These are phyloP conservation scores for Daktulosphaira vitifoliae DNA, from an alignment of 1,140 invertebrate species.

Conservation along the genomic window DNA sequence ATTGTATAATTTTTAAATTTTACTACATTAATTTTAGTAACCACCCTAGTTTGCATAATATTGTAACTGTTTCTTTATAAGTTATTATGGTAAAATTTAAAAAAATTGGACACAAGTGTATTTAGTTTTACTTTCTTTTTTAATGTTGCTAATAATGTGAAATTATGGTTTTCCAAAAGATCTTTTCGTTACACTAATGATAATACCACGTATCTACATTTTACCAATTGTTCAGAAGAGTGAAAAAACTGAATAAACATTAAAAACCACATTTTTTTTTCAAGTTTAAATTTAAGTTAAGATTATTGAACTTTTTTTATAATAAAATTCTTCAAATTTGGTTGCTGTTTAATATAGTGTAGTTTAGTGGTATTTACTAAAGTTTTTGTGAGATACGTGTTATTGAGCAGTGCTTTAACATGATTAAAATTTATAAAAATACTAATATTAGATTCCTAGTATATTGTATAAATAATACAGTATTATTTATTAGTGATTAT, in stretches of 20 bases:
- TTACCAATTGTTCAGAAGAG: background rate
- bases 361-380: constrained; percentile 2
- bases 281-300: background rate
- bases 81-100: no score
- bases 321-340: constrained; percentile 2
- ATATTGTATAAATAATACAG: no score
- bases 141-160: no score
- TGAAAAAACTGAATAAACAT: constrained; percentile 2
- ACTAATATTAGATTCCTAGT: constrained; percentile 15
- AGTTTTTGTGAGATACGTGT: constrained; percentile 4
- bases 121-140: no score
- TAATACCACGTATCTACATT: constrained; percentile 3
- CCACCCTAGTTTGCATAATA: no score
- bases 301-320: background rate
- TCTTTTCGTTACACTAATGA: background rate
- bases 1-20: no score
- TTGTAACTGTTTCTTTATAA: no score
- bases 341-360: background rate
- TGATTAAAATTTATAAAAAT: background rate
- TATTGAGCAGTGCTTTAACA: constrained; percentile 12
- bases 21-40: no score
- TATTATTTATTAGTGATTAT: no score
- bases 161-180: no score
- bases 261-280: background rate
- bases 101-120: no score